phyloP scores from a whole-genome alignment of 2,113 vertebrate species.

The Penelope pileata region DNA sequence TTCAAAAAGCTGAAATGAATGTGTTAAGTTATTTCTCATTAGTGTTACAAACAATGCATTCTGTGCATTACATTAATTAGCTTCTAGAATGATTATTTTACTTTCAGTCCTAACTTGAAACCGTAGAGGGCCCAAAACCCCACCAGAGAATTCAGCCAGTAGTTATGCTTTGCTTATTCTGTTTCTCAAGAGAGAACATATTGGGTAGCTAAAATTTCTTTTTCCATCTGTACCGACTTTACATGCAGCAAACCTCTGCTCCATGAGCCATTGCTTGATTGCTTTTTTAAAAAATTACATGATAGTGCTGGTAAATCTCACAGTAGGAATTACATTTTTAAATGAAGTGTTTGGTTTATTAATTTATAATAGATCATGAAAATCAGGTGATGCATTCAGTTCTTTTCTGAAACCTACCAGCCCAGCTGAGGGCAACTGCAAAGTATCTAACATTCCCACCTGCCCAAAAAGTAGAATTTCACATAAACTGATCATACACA shows the following conservation, averaged over 20 bases:
- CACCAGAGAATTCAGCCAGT: neutral
- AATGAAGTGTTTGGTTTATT: neutral
- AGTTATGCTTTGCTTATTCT: neutral
- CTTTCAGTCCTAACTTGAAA: neutral
- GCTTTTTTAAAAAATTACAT: neutral
- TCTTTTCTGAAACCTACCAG: neutral
- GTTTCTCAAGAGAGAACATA: neutral
- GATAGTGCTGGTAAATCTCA: neutral
- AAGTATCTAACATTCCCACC: neutral
- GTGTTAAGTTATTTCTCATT: neutral
- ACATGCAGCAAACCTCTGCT: neutral
- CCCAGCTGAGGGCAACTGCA: neutral
- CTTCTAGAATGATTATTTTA: neutral
- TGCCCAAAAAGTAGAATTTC: neutral
- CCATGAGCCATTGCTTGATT: neutral
- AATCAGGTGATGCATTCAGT: neutral
- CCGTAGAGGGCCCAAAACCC: neutral
- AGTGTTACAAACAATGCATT: neutral
- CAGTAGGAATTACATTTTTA: neutral
- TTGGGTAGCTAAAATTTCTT: neutral
- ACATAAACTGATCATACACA: neutral
- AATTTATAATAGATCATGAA: neutral
- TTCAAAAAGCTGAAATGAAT: constrained; percentile 8
- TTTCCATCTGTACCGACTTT: neutral
- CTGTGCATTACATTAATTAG: neutral